phyloP scores from a whole-genome alignment of 1,140 invertebrate genomes.

The Radopholus similis region DNA sequence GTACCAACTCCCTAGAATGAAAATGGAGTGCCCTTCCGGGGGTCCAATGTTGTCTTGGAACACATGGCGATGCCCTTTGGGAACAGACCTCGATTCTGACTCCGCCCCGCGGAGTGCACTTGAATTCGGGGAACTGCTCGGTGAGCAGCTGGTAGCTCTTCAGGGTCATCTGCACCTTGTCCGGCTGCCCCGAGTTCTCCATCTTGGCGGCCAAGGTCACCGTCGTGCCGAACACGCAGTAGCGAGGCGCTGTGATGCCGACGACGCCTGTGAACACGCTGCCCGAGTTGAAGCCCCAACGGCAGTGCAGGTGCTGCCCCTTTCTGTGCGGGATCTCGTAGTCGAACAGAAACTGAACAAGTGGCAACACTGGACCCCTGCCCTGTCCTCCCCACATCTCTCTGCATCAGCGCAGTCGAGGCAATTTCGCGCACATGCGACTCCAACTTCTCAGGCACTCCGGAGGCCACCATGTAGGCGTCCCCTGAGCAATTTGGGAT shows the following conservation, averaged over 20 bases:
- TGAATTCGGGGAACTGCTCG: conserved; percentile 43
- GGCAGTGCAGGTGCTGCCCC: conserved; percentile 40
- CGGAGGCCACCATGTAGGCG: conserved; percentile 46
- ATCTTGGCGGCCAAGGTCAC: conserved; percentile 47
- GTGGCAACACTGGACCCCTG: not conserved
- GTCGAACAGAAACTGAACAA: conserved; percentile 36
- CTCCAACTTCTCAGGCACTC: conserved; percentile 43
- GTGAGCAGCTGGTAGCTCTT: conserved; percentile 40
- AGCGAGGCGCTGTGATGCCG: conserved; percentile 44
- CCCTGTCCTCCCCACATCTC: conserved; percentile 26
- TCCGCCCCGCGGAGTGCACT: conserved; percentile 33
- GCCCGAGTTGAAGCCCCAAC: conserved; percentile 48
- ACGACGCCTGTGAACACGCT: conserved; percentile 46
- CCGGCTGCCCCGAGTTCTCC: conserved; percentile 46
- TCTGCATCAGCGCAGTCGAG: conserved; percentile 42
- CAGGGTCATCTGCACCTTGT: conserved; percentile 45
- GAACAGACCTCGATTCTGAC: conserved; percentile 28
- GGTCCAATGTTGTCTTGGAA: not conserved
- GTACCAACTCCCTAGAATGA: conserved; percentile 36
- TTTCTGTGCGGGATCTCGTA: conserved; percentile 48
- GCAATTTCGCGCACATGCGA: conserved; percentile 43
- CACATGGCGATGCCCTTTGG: not conserved
- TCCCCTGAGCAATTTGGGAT: conserved; percentile 30
- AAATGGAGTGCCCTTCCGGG: not conserved
- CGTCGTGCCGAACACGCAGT: conserved; percentile 48